Base-by-base conservation (phyloP, 1,140 invertebrate species). In the Zaprionus ghesquierei region DNA sequence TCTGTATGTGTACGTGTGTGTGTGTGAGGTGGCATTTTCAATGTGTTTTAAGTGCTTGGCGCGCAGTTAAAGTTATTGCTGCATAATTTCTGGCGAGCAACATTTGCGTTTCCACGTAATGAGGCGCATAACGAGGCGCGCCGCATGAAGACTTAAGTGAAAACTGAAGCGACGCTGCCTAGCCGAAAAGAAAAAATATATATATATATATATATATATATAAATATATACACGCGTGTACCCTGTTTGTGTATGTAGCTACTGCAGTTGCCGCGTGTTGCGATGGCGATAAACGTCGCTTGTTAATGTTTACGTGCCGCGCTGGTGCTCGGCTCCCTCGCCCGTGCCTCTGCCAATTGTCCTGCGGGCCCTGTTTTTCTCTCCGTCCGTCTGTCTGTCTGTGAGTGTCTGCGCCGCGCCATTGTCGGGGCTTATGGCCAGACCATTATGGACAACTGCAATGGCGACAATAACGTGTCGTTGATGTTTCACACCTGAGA, bases 401-500 rank as follows among this genome's bases (percentile, higher is more conserved):
- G 9, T 46, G 20, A 20, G 8, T 15, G 22, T 55, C 27, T 33
- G 51, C 20, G 53, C 31, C 51, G 23, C 20, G 31, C 68, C 53
- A 60, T 72, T 75, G 79, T 31, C 46, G 68, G 15, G 68, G 81
- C 81, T 85, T 87, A 81, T 75, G 82, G 78, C 59, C 69, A 44
- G 73, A 65, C 82, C 81, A 87, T 87, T 81, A 81, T 86, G 81
- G 79, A 81, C 79, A 86, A 87, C 81, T 86, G 81, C 82, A 87
- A 86, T 86, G 82, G 78, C 75, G 75, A 76, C 71, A 87, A 87
- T 86, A 81, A 78, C 78, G 75, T 79, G 75, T 60, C 82, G 81
- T 76, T 86, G 82, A 87, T 87, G 80, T 86, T 86, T 86, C 68
- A 85, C 81, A 86, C 81, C 81, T 86, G 82, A 86, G 79, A 87